phyloP scores from a whole-genome alignment of 1,140 invertebrate species.

The Papilio glaucus region DNA sequence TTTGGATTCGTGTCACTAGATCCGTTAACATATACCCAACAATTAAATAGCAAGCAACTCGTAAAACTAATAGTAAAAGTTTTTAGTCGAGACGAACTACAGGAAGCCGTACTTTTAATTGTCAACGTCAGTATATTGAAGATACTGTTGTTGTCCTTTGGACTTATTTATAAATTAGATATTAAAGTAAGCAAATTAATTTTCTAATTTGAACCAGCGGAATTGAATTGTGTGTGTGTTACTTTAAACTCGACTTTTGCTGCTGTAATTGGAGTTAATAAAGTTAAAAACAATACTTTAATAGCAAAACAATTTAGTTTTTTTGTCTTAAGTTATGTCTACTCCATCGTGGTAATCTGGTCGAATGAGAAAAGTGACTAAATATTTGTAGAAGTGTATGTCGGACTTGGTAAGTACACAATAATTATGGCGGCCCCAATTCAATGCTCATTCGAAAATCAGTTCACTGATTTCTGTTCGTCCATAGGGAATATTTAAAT shows the following conservation, averaged over 20 bases:
- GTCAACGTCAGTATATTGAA: background rate
- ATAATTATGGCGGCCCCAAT: slow-evolving; percentile 3
- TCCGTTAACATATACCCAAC: slow-evolving; percentile 3
- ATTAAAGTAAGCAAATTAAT: no score
- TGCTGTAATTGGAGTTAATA: no score
- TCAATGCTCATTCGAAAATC: slow-evolving; percentile 13
- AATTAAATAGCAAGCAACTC: slow-evolving; percentile 4
- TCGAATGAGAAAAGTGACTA: no score
- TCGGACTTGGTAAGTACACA: background rate
- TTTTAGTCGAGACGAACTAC: background rate
- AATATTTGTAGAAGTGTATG: background rate
- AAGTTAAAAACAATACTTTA: no score
- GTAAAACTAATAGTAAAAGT: background rate
- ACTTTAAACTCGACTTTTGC: no score
- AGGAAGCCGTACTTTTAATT: background rate
- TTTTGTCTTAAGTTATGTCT: no score
- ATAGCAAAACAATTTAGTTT: no score
- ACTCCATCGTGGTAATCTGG: no score
- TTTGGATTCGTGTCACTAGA: slow-evolving; percentile 1
- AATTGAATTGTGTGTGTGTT: no score
- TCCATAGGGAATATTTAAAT: slow-evolving; percentile 15
- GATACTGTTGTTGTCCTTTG: background rate
- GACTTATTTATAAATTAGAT: background rate
- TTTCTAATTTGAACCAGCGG: no score
- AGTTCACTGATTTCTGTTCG: slow-evolving; percentile 6